These are phyloP conservation scores for Drosophila teissieri DNA, from an alignment of 1,140 invertebrate genomes.

Conservation along the genomic window DNA sequence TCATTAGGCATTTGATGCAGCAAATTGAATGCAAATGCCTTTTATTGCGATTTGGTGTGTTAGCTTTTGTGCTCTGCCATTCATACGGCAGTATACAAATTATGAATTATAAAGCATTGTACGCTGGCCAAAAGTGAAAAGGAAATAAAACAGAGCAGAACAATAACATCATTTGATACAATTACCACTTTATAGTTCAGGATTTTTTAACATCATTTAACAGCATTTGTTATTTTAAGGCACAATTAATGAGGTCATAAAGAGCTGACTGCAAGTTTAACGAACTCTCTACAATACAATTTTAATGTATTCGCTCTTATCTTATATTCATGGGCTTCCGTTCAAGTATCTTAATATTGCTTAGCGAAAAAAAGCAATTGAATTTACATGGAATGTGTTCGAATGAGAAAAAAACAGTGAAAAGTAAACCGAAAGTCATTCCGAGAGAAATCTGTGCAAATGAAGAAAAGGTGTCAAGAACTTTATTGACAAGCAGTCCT, in stretches of 20 bases:
- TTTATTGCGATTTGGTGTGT: conserved; percentile 36
- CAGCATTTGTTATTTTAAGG: not conserved
- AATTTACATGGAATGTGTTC: conserved; percentile 23
- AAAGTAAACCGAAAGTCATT: conserved; percentile 73
- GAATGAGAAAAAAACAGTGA: conserved; percentile 13
- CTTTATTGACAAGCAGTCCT: conserved; percentile 76
- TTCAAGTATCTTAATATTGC: conserved; percentile 4
- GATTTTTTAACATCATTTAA: not conserved
- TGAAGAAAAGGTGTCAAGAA: conserved; percentile 81
- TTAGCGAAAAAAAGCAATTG: conserved; percentile 24
- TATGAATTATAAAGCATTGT: conserved; percentile 48
- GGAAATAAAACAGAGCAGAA: too few relatives aligned
- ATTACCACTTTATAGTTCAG: too few relatives aligned
- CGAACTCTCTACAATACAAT: not conserved
- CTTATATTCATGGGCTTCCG: not conserved
- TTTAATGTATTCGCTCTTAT: not conserved
- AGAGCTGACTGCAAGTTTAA: not conserved
- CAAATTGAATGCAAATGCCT: conserved; percentile 66
- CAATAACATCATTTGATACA: not conserved
- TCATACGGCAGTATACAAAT: conserved; percentile 36
- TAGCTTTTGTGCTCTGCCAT: conserved; percentile 19
- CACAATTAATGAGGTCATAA: not conserved
- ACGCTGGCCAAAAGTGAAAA: too few relatives aligned
- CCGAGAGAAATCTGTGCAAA: conserved; percentile 75
- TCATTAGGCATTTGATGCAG: conserved; percentile 69